These are phyloP conservation scores for Pteria penguin DNA, from an alignment of 2,888 invertebrate species.

Conservation along the genomic window DNA sequence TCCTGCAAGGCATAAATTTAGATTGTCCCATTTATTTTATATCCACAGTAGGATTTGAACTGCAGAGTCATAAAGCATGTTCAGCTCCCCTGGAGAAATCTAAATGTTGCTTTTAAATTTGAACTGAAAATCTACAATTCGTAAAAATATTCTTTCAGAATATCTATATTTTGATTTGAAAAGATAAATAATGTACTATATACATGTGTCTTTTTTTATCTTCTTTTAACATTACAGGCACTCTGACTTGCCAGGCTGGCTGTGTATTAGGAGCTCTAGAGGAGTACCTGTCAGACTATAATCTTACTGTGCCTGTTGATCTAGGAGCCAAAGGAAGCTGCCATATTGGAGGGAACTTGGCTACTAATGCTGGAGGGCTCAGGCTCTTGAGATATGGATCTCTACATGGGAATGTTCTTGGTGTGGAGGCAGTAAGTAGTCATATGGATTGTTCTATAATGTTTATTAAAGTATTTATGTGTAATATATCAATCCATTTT, in stretches of 20 bases:
- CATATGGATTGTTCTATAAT: no score
- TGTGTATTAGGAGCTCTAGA: constrained; percentile 94
- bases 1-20: no score
- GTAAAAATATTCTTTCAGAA: background rate
- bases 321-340: constrained; percentile 97
- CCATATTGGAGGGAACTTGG: constrained; percentile 96
- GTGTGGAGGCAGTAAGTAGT: constrained; percentile 90
- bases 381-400: constrained; percentile 97
- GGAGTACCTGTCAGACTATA: constrained; percentile 85
- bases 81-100: no score
- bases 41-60: no score
- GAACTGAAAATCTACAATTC: no score
- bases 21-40: no score
- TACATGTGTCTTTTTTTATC: no score
- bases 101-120: background rate
- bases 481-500: no score
- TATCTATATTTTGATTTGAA: no score
- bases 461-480: no score
- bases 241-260: constrained; percentile 90
- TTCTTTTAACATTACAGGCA: constrained; percentile 65
- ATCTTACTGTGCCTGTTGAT: constrained; percentile 96
- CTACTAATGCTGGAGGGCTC: constrained; percentile 98
- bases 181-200: no score
- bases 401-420: constrained; percentile 93
- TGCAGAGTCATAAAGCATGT: no score